A percentile compares a stretch with the other conserved stretches of the same genome.
Evolutionary conservation across 2,113 vertebrate species (phyloP).

Genomic region (Rhadina sibilatrix): DNA sequence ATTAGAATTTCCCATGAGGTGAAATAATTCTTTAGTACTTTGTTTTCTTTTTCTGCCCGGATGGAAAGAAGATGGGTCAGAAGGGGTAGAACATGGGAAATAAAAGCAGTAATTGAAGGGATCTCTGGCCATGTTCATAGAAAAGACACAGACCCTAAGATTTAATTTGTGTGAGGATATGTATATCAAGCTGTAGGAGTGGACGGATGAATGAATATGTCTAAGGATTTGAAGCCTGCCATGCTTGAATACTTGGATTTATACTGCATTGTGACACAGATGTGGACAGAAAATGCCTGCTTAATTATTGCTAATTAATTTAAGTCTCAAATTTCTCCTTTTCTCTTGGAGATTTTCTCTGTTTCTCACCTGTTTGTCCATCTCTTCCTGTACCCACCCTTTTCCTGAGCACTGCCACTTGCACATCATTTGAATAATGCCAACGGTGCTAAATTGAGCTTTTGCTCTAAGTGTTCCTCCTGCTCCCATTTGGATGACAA

Average conservation of each 20-base stretch:
- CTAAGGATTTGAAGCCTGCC: neutral
- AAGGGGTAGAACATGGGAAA: neutral
- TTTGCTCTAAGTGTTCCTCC: neutral
- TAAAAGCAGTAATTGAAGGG: neutral
- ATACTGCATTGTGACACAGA: neutral
- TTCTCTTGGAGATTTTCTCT: neutral
- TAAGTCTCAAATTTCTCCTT: neutral
- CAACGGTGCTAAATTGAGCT: neutral
- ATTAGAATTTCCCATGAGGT: neutral
- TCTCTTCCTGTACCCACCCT: neutral
- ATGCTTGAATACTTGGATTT: neutral
- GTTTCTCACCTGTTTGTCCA: neutral
- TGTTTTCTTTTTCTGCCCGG: neutral
- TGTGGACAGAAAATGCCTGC: neutral
- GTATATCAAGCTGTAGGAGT: neutral
- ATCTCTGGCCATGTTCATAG: neutral
- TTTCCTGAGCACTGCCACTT: neutral
- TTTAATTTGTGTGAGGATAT: neutral
- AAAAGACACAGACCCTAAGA: neutral
- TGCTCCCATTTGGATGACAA: conserved; percentile 31
- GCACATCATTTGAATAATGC: neutral
- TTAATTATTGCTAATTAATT: neutral
- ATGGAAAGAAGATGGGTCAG: neutral
- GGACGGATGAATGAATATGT: neutral
- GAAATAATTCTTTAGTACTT: neutral